Conservation (phyloP, 2,797 vertebrate species). For the Kryptolebias ocellatus region DNA sequence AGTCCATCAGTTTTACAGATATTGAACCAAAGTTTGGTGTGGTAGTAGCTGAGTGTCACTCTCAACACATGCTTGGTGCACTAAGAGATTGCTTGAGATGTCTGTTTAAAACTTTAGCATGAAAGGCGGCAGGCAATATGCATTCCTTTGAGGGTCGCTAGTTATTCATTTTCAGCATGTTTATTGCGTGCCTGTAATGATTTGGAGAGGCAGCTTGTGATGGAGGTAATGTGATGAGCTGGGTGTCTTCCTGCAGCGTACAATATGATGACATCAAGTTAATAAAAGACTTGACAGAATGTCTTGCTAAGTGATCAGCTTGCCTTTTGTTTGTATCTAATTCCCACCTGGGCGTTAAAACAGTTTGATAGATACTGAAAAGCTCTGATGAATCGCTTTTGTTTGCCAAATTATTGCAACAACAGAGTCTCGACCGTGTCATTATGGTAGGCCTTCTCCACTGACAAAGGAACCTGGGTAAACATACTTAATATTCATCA, state of each 20-base stretch:
- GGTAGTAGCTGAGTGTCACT: no score
- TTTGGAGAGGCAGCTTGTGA: slow-evolving; percentile 5
- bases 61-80: no score
- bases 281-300: slow-evolving; percentile 55
- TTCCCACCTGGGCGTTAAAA: slow-evolving; percentile 69
- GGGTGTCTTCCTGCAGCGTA: slow-evolving; percentile 6
- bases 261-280: slow-evolving; percentile 65
- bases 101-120: no score
- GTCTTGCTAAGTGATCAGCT: slow-evolving; percentile 55
- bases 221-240: slow-evolving; percentile 26
- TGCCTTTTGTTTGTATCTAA: slow-evolving; percentile 57
- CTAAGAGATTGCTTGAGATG: no score
- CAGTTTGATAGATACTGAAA: slow-evolving; percentile 62
- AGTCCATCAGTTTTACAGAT: no score
- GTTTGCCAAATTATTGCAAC: slow-evolving; percentile 78
- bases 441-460: slow-evolving; percentile 65
- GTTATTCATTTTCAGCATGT: not conserved
- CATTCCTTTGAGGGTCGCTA: not conserved
- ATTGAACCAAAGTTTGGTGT: no score
- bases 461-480: slow-evolving; percentile 68
- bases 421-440: slow-evolving; percentile 70
- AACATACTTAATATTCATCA: slow-evolving; percentile 84
- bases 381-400: slow-evolving; percentile 78
- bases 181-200: slow-evolving; percentile 19
- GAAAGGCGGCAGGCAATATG: not conserved